These are phyloP conservation scores for Pantherophis guttatus DNA, from an alignment of 2,113 vertebrate genomes.

Conservation along the genomic window DNA sequence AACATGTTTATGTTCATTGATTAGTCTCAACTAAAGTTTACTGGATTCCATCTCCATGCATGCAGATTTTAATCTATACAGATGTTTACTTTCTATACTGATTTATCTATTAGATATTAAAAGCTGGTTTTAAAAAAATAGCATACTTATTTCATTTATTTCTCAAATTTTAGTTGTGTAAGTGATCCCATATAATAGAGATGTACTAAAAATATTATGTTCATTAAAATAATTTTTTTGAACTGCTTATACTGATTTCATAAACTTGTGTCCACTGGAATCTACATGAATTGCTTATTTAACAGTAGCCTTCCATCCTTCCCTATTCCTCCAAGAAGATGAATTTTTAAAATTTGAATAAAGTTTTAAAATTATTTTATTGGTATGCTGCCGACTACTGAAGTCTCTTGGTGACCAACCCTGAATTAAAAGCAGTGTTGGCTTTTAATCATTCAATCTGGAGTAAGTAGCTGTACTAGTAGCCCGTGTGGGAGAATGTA, in stretches of 20 bases:
- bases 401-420: not conserved
- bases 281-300: not conserved
- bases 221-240: not conserved
- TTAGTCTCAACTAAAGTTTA: not conserved
- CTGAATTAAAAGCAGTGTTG: not conserved
- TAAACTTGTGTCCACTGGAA: not conserved
- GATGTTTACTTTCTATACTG: not conserved
- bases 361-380: not conserved
- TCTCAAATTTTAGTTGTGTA: not conserved
- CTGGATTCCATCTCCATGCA: not conserved
- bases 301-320: not conserved
- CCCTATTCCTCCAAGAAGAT: not conserved
- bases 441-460: not conserved
- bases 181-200: not conserved
- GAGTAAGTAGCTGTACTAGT: not conserved
- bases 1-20: not conserved
- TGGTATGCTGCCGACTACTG: not conserved
- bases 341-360: not conserved
- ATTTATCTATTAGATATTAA: not conserved
- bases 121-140: not conserved
- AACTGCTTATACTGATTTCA: not conserved
- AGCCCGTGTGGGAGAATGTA: not conserved
- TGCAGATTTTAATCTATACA: not conserved
- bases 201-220: not conserved
- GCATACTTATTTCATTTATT: not conserved